phyloP scores from a whole-genome alignment of 2,113 vertebrate species.

The Phylloscopus trochilus region DNA sequence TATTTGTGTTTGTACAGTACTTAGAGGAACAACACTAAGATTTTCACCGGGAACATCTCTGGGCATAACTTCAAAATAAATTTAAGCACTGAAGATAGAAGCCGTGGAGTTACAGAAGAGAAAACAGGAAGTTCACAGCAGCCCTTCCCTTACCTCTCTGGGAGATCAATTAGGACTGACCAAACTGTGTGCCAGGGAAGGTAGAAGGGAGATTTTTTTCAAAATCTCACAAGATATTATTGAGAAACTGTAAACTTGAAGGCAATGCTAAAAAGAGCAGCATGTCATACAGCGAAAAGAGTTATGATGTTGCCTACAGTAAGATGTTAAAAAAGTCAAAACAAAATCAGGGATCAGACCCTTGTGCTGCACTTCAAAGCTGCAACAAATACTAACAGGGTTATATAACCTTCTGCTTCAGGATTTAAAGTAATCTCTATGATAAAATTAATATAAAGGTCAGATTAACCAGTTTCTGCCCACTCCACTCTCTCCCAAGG shows the following conservation, averaged over 20 bases:
- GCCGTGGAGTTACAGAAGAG: neutral
- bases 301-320: neutral
- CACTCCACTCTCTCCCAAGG: neutral
- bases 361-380: neutral
- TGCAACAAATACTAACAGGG: neutral
- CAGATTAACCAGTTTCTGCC: neutral
- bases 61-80: neutral
- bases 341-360: neutral
- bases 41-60: neutral
- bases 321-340: neutral
- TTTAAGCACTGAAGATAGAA: neutral
- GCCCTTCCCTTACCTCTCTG: neutral
- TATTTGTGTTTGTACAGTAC: neutral
- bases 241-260: neutral
- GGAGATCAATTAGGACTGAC: neutral
- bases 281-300: neutral
- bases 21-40: neutral
- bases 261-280: neutral
- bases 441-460: constrained; percentile 14
- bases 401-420: neutral
- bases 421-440: constrained; percentile 9
- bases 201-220: neutral
- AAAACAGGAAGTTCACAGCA: neutral
- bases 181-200: neutral
- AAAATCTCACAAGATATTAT: neutral